A percentile compares a stretch with the other conserved stretches of the same genome.
Evolutionary conservation across 2,797 vertebrate species (phyloP).

Genomic region (Tarsius wallacei): DNA sequence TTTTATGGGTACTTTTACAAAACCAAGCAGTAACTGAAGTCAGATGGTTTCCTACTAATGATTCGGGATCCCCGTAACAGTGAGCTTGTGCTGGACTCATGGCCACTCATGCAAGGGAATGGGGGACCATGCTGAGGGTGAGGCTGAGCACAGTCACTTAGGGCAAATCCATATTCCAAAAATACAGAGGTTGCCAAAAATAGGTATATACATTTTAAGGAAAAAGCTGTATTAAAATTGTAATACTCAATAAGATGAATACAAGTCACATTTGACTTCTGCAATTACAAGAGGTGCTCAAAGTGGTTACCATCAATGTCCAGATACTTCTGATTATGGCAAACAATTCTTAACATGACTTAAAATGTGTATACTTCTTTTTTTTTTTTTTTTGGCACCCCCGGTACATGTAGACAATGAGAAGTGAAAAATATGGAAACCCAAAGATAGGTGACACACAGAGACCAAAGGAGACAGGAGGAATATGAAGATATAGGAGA

Average conservation of each 20-base stretch:
- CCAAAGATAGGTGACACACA: background rate
- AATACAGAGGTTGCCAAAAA: background rate
- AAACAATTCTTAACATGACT: no score
- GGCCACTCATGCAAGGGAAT: background rate
- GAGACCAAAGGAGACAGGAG: background rate
- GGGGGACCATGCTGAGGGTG: background rate
- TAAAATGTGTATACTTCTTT: no score
- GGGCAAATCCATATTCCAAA: background rate
- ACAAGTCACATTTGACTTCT: no score
- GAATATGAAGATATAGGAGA: background rate
- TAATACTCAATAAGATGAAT: no score
- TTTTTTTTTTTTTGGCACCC: no score
- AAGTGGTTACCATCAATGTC: no score
- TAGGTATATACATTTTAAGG: no score
- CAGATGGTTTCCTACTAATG: conserved; percentile 26
- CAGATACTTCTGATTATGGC: no score
- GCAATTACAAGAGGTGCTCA: no score
- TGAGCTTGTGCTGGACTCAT: background rate
- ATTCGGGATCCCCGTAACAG: background rate
- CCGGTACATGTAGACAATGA: background rate
- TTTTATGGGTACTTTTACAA: background rate
- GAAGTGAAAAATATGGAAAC: background rate
- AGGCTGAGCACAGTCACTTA: background rate
- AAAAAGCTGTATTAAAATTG: no score
- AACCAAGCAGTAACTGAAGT: background rate